Conservation (phyloP, 2,888 invertebrate species). For the Sthenelais limicola region DNA sequence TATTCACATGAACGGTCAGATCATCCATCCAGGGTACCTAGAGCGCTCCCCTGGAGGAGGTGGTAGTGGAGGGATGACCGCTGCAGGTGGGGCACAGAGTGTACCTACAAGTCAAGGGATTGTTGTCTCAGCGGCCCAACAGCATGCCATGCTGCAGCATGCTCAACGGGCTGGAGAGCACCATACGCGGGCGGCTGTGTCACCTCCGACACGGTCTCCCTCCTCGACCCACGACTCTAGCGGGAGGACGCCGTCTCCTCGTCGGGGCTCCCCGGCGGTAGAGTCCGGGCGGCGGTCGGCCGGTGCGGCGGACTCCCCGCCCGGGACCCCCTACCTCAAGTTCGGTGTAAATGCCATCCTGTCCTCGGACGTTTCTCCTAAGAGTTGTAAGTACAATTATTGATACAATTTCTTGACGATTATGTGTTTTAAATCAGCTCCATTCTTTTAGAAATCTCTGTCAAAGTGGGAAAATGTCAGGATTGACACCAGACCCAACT, state of each 20-base stretch:
- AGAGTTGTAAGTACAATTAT: constrained; percentile 33
- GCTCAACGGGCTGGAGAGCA: background rate
- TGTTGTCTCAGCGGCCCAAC: background rate
- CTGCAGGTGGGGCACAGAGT: background rate
- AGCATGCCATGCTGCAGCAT: background rate
- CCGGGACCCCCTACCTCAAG: constrained; percentile 61
- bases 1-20: background rate
- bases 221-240: background rate
- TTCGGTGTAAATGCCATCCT: constrained; percentile 68
- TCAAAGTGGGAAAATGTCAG: too few relatives aligned
- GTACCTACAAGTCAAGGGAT: background rate
- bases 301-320: constrained; percentile 1
- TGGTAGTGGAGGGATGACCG: background rate
- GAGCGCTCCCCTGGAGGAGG: background rate
- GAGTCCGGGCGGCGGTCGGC: background rate
- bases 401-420: too few relatives aligned
- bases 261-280: background rate
- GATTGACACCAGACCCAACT: too few relatives aligned
- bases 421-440: too few relatives aligned
- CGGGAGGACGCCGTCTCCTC: background rate
- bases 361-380: constrained; percentile 57
- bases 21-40: background rate
- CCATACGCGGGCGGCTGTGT: background rate
- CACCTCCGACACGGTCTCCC: background rate
- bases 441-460: too few relatives aligned